These are phyloP conservation scores for Miltochrista miniata DNA, from an alignment of 2,888 invertebrate genomes.

Conservation along the genomic window DNA sequence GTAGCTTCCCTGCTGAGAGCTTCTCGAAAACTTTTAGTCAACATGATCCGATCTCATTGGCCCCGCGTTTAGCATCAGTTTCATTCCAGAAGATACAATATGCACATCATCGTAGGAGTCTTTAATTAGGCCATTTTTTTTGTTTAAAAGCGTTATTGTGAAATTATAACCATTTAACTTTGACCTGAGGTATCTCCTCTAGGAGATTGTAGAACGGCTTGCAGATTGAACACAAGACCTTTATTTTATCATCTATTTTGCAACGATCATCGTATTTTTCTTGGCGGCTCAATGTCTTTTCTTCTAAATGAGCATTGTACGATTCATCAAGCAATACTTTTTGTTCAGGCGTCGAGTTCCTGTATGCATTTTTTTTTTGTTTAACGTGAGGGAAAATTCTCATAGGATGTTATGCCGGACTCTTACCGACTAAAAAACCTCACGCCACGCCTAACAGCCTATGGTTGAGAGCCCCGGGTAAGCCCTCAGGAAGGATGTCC, in stretches of 20 bases:
- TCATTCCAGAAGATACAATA: conserved; percentile 30
- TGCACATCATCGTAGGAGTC: not conserved
- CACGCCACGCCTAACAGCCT: too few relatives aligned
- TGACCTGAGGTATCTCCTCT: not conserved
- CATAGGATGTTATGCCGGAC: too few relatives aligned
- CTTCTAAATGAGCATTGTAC: not conserved
- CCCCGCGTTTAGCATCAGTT: conserved; percentile 29
- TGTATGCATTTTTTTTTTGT: too few relatives aligned
- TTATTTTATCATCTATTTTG: conserved; percentile 25
- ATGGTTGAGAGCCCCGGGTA: too few relatives aligned
- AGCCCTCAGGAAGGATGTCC: too few relatives aligned
- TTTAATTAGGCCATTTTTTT: conserved; percentile 8
- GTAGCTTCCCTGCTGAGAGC: conserved; percentile 2
- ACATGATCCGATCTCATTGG: conserved; percentile 30
- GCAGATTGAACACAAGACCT: conserved; percentile 24
- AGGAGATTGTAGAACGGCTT: conserved; percentile 30
- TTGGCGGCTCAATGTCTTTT: not conserved
- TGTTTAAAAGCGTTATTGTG: conserved; percentile 25
- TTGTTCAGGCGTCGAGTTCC: not conserved
- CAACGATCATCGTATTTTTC: conserved; percentile 15
- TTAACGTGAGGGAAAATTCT: too few relatives aligned
- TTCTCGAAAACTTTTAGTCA: conserved; percentile 8
- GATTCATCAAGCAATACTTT: not conserved
- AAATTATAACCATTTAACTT: conserved; percentile 26
- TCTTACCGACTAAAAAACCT: too few relatives aligned